Evolutionary conservation across 92 coral and sea anemone species (phyloP).

Genomic region (Bergia puertoricense): DNA sequence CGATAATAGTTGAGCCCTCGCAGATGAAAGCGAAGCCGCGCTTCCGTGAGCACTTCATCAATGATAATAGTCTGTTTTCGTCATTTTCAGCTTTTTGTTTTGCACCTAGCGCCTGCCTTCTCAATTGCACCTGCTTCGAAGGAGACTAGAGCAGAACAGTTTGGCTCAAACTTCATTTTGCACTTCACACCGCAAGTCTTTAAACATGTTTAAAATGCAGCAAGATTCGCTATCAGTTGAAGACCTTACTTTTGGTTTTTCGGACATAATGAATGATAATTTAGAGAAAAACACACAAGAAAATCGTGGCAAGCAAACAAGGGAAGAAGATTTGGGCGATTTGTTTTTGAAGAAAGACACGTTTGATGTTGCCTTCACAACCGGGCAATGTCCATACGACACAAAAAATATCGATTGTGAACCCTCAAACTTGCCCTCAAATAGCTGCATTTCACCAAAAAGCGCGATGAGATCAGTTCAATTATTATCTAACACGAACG

Average conservation of each 20-base stretch:
- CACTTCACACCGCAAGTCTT: background rate
- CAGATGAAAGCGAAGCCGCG: background rate
- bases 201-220: background rate
- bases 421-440: background rate
- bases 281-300: background rate
- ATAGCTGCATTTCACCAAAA: background rate
- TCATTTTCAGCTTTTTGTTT: conserved; percentile 10
- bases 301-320: background rate
- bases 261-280: background rate
- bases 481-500: background rate
- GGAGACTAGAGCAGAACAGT: background rate
- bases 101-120: background rate
- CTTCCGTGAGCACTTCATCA: background rate
- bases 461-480: background rate
- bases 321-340: background rate
- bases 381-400: background rate
- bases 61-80: background rate
- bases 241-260: conserved; percentile 30
- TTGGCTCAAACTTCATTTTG: background rate
- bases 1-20: background rate
- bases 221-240: conserved; percentile 25
- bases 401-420: background rate
- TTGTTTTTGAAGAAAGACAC: background rate
- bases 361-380: background rate
- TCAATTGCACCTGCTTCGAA: conserved; percentile 21